These are phyloP conservation scores for Eupithecia subumbrata DNA, from an alignment of 2,888 invertebrate genomes.

Conservation along the genomic window DNA sequence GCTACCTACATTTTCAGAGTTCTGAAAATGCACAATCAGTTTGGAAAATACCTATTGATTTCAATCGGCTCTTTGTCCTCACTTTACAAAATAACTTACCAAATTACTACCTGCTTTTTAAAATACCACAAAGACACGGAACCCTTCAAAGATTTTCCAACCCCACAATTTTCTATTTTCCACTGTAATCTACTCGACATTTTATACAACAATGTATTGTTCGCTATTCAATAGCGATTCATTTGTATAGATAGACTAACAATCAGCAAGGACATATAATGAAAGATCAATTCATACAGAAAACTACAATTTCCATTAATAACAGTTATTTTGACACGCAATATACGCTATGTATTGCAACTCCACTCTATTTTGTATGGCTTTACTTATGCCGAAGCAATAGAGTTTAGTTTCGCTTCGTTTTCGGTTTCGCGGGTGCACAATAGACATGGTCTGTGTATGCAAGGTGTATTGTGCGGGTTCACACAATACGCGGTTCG, in stretches of 20 bases:
- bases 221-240: conserved; percentile 37
- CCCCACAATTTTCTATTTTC: neutral
- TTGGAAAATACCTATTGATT: too few relatives aligned
- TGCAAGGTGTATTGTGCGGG: conserved; percentile 80
- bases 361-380: conserved; percentile 39
- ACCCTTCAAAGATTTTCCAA: neutral
- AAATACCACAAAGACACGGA: neutral
- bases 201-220: conserved; percentile 32
- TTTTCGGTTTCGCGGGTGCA: conserved; percentile 59
- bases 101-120: neutral
- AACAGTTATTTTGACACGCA: conserved; percentile 75
- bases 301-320: conserved; percentile 70
- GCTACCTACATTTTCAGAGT: too few relatives aligned
- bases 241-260: conserved; percentile 36
- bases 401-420: conserved; percentile 62
- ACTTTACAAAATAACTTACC: too few relatives aligned
- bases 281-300: conserved; percentile 65
- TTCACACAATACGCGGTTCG: conserved; percentile 76
- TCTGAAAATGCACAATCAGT: too few relatives aligned
- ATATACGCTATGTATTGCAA: conserved; percentile 54
- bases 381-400: conserved; percentile 43
- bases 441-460: conserved; percentile 59
- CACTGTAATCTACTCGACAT: conserved; percentile 2
- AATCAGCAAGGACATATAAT: conserved; percentile 59
- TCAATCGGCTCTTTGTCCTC: too few relatives aligned